phyloP scores from a whole-genome alignment of 2,888 invertebrate species.

The Mechanitis mazaeus region DNA sequence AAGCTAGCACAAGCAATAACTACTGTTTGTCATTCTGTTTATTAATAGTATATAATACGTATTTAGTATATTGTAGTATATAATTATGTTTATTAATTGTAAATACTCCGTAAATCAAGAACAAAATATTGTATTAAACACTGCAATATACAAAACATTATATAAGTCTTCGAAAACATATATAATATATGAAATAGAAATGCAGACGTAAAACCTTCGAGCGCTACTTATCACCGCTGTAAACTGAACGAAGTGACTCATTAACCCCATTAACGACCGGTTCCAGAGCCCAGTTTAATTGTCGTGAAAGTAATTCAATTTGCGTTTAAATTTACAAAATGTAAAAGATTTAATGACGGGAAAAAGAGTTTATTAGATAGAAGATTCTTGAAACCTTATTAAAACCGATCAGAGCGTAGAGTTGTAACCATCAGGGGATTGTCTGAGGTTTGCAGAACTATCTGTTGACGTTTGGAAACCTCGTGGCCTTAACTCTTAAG shows the following conservation, averaged over 20 bases:
- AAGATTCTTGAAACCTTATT: conserved; percentile 10
- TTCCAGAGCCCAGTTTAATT: conserved; percentile 20
- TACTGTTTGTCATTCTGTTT: no score
- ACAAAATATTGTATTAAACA: not conserved
- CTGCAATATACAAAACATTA: not conserved
- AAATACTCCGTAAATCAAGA: conserved; percentile 18
- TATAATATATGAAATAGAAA: not conserved
- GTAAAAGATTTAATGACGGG: conserved; percentile 11
- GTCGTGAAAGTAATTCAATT: conserved; percentile 25
- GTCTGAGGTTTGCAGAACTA: no score
- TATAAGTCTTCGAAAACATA: not conserved
- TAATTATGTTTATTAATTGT: not conserved
- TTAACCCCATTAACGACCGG: conserved; percentile 28
- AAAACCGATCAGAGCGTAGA: conserved; percentile 1
- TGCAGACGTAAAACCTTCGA: not conserved
- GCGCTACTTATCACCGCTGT: not conserved
- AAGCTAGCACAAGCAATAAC: no score
- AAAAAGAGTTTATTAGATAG: not conserved
- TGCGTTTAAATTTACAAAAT: conserved; percentile 15
- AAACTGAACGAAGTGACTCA: conserved; percentile 13
- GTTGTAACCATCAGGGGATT: no score
- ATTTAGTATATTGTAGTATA: no score
- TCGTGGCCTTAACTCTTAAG: no score
- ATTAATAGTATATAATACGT: no score
- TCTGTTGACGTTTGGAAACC: no score